These are phyloP conservation scores for Anagyrus pseudococci DNA, from an alignment of 2,888 invertebrate species.

Conservation along the genomic window DNA sequence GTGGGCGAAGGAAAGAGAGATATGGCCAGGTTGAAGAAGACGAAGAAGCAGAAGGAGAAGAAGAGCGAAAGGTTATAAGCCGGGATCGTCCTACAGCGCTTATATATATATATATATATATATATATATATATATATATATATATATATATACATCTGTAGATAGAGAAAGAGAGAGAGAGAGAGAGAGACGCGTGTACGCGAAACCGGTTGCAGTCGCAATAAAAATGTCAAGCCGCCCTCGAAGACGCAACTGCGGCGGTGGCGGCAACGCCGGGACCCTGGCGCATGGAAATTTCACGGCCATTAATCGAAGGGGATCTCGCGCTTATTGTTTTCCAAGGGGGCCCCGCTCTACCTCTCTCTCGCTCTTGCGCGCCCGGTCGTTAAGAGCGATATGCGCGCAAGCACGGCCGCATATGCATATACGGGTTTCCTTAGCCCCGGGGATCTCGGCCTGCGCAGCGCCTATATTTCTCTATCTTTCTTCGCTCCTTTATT, in stretches of 20 bases:
- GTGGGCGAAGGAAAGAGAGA: too few relatives aligned
- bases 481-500: slow-evolving; percentile 31
- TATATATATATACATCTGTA: too few relatives aligned
- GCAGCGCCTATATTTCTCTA: slow-evolving; percentile 31
- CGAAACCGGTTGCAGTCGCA: slow-evolving; percentile 34
- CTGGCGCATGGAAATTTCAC: slow-evolving; percentile 38
- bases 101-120: too few relatives aligned
- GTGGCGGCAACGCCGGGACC: background rate
- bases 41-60: background rate
- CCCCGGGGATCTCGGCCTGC: slow-evolving; percentile 24
- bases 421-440: slow-evolving; percentile 30
- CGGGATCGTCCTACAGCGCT: too few relatives aligned
- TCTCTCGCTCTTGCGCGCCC: too few relatives aligned
- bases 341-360: too few relatives aligned
- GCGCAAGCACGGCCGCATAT: slow-evolving; percentile 9
- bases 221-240: slow-evolving; percentile 39
- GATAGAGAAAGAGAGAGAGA: too few relatives aligned
- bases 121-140: too few relatives aligned
- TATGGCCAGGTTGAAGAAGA: background rate
- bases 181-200: background rate
- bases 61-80: background rate
- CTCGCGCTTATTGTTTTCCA: slow-evolving; percentile 40
- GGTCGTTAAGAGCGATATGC: slow-evolving; percentile 36
- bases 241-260: slow-evolving; percentile 16
- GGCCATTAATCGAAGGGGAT: slow-evolving; percentile 38